Conservation (phyloP, 2,888 invertebrate species). For the Xanthorhoe designata region DNA sequence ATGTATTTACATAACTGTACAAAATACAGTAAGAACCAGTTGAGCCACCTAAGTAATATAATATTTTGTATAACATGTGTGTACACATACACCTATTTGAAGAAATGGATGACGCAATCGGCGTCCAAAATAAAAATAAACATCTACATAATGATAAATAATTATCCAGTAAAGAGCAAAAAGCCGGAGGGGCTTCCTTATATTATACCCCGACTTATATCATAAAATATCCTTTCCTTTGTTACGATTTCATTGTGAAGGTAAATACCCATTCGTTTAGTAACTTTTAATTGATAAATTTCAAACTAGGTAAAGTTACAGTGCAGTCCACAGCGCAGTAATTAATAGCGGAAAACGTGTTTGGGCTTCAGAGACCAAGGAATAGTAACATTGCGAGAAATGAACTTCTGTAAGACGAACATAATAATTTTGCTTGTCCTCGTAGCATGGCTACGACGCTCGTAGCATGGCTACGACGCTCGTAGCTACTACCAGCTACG, state of each 20-base stretch:
- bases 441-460: conserved; percentile 2
- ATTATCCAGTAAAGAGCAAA: no score
- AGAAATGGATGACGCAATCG: no score
- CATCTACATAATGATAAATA: no score
- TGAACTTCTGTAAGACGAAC: conserved; percentile 13
- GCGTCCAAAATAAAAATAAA: no score
- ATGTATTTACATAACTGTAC: no score
- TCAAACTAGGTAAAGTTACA: conserved; percentile 36
- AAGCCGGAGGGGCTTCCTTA: no score
- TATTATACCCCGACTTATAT: not conserved
- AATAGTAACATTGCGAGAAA: conserved; percentile 27
- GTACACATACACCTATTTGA: no score
- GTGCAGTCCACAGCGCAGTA: conserved; percentile 37
- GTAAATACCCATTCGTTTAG: conserved; percentile 19
- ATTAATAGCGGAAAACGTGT: conserved; percentile 42
- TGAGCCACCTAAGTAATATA: no score
- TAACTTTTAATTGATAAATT: conserved; percentile 44
- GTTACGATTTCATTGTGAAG: conserved; percentile 20
- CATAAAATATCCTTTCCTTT: conserved; percentile 3
- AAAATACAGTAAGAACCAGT: no score
- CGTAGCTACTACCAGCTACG: not conserved
- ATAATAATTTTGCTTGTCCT: conserved; percentile 15
- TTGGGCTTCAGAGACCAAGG: conserved; percentile 36
- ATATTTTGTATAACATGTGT: no score
- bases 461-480: not conserved